phyloP scores from a whole-genome alignment of 2,797 vertebrate genomes.

The Hydrophis major region DNA sequence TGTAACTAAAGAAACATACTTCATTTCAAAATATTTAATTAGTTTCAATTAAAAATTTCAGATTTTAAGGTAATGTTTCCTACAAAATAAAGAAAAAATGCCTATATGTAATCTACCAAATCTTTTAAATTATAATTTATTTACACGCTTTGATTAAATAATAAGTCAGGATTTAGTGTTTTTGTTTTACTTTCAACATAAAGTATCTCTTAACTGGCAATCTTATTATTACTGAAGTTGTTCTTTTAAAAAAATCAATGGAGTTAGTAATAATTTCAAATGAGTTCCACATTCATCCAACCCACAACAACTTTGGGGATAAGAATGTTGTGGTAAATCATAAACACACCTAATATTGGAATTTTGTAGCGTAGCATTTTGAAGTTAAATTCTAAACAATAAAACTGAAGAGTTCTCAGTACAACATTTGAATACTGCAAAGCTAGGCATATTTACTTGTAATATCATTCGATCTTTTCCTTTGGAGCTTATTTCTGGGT shows the following conservation, averaged over 20 bases:
- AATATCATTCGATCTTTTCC: fast-evolving
- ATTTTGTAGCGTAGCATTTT: not conserved
- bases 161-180: not conserved
- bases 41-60: not conserved
- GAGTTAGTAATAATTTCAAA: not conserved
- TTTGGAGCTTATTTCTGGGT: not conserved
- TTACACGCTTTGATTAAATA: not conserved
- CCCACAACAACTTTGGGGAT: not conserved
- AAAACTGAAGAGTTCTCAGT: fast-evolving
- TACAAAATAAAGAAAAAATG: not conserved
- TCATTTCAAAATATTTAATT: not conserved
- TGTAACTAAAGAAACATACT: not conserved
- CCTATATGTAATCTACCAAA: not conserved
- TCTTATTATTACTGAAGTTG: not conserved
- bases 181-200: not conserved
- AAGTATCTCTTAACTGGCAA: not conserved
- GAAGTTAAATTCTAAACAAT: not conserved
- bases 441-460: not conserved
- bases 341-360: not conserved
- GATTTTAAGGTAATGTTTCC: not conserved
- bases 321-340: not conserved
- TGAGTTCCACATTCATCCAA: not conserved
- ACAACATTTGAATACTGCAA: not conserved
- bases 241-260: not conserved
- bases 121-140: not conserved